Base-by-base conservation (phyloP, 1,140 invertebrate genomes). In the Lucilia cuprina region DNA sequence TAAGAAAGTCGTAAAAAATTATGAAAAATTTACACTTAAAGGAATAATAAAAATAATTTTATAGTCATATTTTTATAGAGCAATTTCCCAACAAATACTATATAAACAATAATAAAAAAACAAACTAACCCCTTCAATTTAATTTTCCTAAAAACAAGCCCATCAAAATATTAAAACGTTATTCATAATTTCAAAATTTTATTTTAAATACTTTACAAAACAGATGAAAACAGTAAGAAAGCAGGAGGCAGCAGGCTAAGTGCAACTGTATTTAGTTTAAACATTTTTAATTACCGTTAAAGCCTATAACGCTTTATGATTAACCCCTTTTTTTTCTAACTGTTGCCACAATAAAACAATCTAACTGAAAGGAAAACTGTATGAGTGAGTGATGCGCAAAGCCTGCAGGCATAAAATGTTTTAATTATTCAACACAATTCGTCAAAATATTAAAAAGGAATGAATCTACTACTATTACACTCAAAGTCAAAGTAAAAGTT, bases 341-440 rank as follows among this genome's bases (percentile, higher is more conserved):
- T 41, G 41, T 41, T 2, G 0, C 1, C 10, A 7, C 10, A 41
- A 41, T 49, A 41, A 49, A 80, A 49, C 19, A 80, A 19, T 80
- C 19, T 19, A 9, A 21, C 30, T 14, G 19, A 25, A 21, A 19
- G 5, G n/a, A 3, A n/a, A n/a, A 50, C 50, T 80, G n/a, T 49
- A 8, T 80, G n/a, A 41, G 41, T 10, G 41, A 41, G 25, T 41
- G 41, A 41, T 49, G 19, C 13, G 25, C 25, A 30, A 30, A 30
- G 77, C 77, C 77, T 80, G 12, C 12, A 80, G 19, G 77, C 41
- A 30, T 3, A 47, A 80, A 80, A 80, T 80, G 77, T 80, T 80
- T 80, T 80, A 80, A 80, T 50, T 80, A 80, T 80, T 80, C 77
- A 80, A 80, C 41, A 80, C 77, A 80, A 80, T 80, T 80, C 77